phyloP scores from a whole-genome alignment of 2,888 invertebrate genomes.

The Koerneria pararmatus region DNA sequence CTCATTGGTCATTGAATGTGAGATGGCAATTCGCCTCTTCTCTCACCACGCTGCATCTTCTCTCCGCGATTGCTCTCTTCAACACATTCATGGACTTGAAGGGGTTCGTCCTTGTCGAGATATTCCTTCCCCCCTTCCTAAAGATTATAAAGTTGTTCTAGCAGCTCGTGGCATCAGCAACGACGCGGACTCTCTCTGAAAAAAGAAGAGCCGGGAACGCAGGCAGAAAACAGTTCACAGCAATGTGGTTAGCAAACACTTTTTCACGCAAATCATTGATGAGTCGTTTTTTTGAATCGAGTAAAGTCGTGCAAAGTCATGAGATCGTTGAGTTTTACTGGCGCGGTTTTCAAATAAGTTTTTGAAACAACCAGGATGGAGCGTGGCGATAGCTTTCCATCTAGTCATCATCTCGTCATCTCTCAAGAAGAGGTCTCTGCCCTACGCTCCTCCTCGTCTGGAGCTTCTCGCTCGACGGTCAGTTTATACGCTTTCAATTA shows the following conservation, averaged over 20 bases:
- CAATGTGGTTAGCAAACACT: neutral
- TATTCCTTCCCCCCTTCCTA: neutral
- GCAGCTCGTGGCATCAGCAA: slow-evolving; percentile 17
- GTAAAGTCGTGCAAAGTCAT: no score
- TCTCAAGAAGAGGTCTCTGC: slow-evolving; percentile 69
- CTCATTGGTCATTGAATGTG: slow-evolving; percentile 54
- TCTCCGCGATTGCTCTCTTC: slow-evolving; percentile 87
- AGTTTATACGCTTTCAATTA: neutral
- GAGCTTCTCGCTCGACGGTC: slow-evolving; percentile 89
- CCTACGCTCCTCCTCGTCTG: slow-evolving; percentile 88
- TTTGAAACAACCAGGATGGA: slow-evolving; percentile 89
- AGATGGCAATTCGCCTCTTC: slow-evolving; percentile 96
- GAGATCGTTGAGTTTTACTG: no score
- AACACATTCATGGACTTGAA: slow-evolving; percentile 98
- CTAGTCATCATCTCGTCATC: slow-evolving; percentile 92
- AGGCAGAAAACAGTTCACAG: neutral
- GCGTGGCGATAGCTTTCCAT: slow-evolving; percentile 86
- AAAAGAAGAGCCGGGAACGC: slow-evolving; percentile 7
- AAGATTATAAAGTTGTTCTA: neutral
- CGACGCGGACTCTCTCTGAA: slow-evolving; percentile 15
- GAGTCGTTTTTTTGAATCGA: no score
- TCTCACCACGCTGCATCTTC: slow-evolving; percentile 87
- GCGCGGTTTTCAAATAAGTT: neutral
- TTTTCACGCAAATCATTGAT: no score
- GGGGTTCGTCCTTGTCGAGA: slow-evolving; percentile 26